Conservation (phyloP, 37 sponge, comb jelly and placozoan species). For the Hormiphora californensis region DNA sequence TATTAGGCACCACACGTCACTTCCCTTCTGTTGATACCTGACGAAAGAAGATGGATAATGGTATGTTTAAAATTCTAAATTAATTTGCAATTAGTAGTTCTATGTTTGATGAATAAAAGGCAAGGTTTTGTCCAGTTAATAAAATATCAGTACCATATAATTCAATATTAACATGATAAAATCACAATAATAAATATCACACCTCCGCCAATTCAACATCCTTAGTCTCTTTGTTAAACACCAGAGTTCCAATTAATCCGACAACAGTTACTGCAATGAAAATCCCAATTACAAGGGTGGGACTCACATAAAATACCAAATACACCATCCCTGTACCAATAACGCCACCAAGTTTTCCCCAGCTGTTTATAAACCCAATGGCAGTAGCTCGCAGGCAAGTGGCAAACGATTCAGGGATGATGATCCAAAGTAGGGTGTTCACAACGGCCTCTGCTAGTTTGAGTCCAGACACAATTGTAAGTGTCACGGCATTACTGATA, state of each 20-base stretch:
- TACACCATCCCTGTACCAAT: conserved; percentile 1
- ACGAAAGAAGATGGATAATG: no score
- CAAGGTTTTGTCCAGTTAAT: no score
- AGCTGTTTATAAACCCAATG: background rate
- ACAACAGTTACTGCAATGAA: background rate
- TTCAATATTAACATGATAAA: no score
- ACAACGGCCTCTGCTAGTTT: background rate
- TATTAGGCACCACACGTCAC: no score
- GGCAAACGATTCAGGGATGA: background rate
- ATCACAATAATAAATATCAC: no score
- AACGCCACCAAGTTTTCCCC: conserved; percentile 4
- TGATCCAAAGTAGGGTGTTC: background rate
- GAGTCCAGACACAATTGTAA: background rate
- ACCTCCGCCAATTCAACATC: background rate
- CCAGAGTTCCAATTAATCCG: background rate
- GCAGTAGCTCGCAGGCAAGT: background rate
- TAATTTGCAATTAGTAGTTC: no score
- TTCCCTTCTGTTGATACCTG: no score
- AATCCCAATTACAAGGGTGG: background rate
- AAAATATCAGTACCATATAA: no score
- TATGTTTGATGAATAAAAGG: no score
- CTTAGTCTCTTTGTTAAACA: background rate
- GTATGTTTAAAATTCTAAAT: no score
- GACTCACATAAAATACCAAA: background rate
- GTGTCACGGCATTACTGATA: background rate